These are phyloP conservation scores for Drosophila sturtevanti DNA, from an alignment of 1,140 invertebrate species.

Conservation along the genomic window DNA sequence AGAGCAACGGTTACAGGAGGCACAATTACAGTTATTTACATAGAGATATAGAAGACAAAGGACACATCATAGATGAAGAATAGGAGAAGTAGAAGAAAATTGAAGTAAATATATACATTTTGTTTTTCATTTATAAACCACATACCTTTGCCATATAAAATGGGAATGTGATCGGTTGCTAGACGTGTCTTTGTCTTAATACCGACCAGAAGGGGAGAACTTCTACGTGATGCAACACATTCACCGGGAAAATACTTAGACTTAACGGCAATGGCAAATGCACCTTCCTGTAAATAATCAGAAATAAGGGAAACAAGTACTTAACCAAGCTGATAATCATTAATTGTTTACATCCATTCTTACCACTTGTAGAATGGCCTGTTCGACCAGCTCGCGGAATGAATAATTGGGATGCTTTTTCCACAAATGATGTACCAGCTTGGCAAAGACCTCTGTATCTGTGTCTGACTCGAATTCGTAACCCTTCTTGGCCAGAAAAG, in stretches of 20 bases:
- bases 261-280: conserved; percentile 99
- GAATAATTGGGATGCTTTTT: conserved; percentile 94
- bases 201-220: conserved; percentile 97
- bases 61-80: conserved; percentile 17
- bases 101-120: neutral
- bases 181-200: conserved; percentile 97
- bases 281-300: conserved; percentile 90
- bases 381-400: conserved; percentile 98
- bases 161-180: conserved; percentile 97
- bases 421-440: conserved; percentile 97
- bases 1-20: conserved; percentile 34
- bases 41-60: conserved; percentile 44
- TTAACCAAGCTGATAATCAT: neutral
- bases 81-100: neutral
- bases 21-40: conserved; percentile 59
- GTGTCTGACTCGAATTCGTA: conserved; percentile 98
- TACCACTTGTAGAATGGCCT: conserved; percentile 95
- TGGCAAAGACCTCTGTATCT: conserved; percentile 99
- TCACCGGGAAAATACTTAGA: conserved; percentile 97
- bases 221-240: conserved; percentile 97
- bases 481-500: conserved; percentile 95
- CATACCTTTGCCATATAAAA: conserved; percentile 90
- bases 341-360: neutral
- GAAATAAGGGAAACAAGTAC: neutral
- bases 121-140: neutral